Conservation (phyloP, 2,113 vertebrate genomes). For the Elephas maximus region DNA sequence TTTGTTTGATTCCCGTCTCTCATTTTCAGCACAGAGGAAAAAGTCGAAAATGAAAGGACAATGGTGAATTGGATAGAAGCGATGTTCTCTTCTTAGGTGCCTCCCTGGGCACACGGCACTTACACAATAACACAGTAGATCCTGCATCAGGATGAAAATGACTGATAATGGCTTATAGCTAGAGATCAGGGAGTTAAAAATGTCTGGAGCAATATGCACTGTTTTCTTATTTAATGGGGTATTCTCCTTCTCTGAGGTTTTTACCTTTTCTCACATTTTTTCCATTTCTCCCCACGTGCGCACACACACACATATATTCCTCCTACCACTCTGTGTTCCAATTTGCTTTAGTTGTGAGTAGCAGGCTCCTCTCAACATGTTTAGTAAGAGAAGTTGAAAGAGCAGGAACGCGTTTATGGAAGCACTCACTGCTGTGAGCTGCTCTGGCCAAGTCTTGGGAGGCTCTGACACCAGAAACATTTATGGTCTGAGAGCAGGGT, state of each 20-base stretch:
- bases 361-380: background rate
- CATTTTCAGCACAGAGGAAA: background rate
- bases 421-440: background rate
- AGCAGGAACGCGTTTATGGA: background rate
- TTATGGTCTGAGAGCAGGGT: background rate
- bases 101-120: background rate
- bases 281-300: background rate
- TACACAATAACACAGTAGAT: background rate
- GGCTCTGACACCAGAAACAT: background rate
- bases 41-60: background rate
- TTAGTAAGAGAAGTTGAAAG: background rate
- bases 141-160: conserved; percentile 1
- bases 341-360: background rate
- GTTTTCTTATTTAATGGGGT: conserved; percentile 2
- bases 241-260: conserved; percentile 8
- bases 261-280: background rate
- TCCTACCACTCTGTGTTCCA: background rate
- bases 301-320: background rate
- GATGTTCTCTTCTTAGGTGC: background rate
- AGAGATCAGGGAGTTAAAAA: background rate
- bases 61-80: background rate
- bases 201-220: background rate
- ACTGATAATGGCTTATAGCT: background rate
- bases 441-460: background rate
- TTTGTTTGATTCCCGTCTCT: background rate